These are phyloP conservation scores for Urocolius indicus DNA, from an alignment of 2,113 vertebrate species.

Conservation along the genomic window DNA sequence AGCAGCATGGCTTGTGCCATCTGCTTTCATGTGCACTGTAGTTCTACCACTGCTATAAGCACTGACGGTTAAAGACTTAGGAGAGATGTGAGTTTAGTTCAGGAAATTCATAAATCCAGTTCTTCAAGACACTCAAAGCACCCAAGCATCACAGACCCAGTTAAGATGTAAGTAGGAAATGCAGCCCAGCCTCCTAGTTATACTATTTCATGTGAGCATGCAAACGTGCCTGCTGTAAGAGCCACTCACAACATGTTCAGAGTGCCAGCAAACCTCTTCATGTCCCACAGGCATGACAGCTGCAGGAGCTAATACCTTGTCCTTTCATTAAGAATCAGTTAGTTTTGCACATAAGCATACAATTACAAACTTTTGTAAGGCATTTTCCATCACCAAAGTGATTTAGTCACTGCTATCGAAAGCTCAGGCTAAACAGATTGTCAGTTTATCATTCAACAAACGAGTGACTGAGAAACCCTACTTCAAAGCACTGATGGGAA, in stretches of 20 bases:
- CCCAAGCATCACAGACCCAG: neutral
- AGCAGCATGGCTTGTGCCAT: neutral
- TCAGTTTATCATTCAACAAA: neutral
- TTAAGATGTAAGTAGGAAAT: neutral
- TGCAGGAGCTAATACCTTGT: neutral
- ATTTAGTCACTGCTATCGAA: neutral
- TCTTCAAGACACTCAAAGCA: neutral
- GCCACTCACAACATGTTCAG: neutral
- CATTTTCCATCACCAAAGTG: neutral
- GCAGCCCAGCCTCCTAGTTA: neutral
- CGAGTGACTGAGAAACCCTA: neutral
- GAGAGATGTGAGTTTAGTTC: neutral
- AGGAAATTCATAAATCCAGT: neutral
- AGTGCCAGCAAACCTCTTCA: neutral
- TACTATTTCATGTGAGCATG: neutral
- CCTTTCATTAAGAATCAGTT: neutral
- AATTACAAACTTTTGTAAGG: neutral
- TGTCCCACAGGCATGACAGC: rapidly evolving
- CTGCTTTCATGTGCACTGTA: neutral
- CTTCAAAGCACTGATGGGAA: neutral
- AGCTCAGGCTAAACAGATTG: neutral
- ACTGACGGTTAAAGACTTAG: neutral
- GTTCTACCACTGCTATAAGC: neutral
- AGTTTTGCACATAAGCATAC: neutral
- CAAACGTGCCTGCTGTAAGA: neutral